Conservation (phyloP, 2,888 invertebrate species). For the Amblyteles armatorius region DNA sequence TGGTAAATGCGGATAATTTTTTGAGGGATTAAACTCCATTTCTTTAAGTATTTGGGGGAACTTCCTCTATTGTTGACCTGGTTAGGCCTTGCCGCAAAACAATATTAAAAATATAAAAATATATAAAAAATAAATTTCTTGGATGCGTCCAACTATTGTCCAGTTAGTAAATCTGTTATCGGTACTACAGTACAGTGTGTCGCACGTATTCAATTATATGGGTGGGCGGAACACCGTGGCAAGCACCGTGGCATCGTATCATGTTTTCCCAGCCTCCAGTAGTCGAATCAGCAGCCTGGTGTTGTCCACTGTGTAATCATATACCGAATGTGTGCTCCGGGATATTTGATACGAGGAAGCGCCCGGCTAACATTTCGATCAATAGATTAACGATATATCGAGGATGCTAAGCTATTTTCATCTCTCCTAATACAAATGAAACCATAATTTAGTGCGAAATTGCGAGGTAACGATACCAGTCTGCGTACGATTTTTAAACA, state of each 20-base stretch:
- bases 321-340: constrained; percentile 13
- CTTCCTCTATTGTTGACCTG: no score
- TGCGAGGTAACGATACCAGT: background rate
- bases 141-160: background rate
- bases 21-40: no score
- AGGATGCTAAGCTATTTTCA: constrained; percentile 1
- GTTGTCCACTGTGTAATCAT: background rate
- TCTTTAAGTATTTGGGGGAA: no score
- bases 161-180: background rate
- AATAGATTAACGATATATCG: background rate
- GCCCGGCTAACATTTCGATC: constrained; percentile 38
- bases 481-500: background rate
- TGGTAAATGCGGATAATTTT: no score
- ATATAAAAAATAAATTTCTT: no score
- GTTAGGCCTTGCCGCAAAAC: no score
- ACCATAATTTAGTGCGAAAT: background rate
- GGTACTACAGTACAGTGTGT: background rate
- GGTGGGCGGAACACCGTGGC: constrained; percentile 1
- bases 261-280: constrained; percentile 52
- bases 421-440: background rate
- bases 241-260: constrained; percentile 47
- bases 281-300: constrained; percentile 20
- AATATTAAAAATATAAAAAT: no score
- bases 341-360: constrained; percentile 16
- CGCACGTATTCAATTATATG: background rate